Evolutionary conservation across 2,888 invertebrate genomes (phyloP).

Genomic region (Celastrina argiolus): DNA sequence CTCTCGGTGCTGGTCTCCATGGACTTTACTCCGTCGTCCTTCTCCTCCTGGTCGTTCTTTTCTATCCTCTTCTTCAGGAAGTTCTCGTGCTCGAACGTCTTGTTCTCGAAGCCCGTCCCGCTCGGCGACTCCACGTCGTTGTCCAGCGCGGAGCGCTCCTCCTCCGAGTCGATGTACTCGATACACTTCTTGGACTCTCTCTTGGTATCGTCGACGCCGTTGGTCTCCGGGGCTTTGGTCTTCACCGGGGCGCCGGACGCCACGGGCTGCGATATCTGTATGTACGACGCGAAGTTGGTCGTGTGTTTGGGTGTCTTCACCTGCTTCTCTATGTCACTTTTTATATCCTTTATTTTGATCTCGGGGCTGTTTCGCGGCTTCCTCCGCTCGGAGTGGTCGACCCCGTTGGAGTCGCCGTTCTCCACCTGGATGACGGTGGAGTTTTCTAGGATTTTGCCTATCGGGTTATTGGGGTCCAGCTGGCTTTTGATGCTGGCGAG

Average conservation of each 20-base stretch:
- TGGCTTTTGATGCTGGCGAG: conserved; percentile 70
- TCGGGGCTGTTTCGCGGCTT: conserved; percentile 47
- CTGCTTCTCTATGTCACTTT: conserved; percentile 66
- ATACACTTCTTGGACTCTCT: conserved; percentile 49
- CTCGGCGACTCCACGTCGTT: conserved; percentile 69
- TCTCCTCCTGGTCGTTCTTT: conserved; percentile 52
- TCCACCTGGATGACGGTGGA: conserved; percentile 71
- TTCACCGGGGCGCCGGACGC: conserved; percentile 62
- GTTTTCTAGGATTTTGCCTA: conserved; percentile 72
- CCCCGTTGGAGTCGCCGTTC: conserved; percentile 64
- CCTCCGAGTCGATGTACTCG: conserved; percentile 65
- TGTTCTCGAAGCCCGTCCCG: conserved; percentile 70
- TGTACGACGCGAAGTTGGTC: conserved; percentile 80
- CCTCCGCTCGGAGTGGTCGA: conserved; percentile 46
- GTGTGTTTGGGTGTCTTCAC: conserved; percentile 72
- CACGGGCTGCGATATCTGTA: conserved; percentile 73
- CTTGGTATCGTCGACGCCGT: conserved; percentile 49
- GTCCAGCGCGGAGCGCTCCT: conserved; percentile 54
- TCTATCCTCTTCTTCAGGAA: conserved; percentile 66
- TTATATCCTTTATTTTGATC: conserved; percentile 48
- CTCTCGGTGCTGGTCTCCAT: conserved; percentile 73
- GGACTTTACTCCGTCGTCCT: conserved; percentile 54
- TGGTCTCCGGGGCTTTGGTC: conserved; percentile 42
- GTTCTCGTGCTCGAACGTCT: conserved; percentile 71
- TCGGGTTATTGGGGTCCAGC: conserved; percentile 71